Conservation (phyloP, 2,888 invertebrate species). For the Plebejus argus region DNA sequence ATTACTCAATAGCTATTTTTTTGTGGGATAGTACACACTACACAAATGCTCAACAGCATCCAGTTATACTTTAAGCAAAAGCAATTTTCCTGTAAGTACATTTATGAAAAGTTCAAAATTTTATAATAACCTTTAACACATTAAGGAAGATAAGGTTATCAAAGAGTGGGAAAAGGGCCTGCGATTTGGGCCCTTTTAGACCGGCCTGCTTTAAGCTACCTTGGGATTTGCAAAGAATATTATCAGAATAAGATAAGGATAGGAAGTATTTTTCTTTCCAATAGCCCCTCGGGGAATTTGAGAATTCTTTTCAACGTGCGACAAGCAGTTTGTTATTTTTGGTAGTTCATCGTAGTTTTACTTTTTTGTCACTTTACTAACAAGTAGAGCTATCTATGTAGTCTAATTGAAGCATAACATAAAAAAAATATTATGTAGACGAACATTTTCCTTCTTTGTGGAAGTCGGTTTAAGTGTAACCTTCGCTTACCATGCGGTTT, state of each 20-base stretch:
- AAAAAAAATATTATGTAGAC: no score
- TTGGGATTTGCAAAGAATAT: slow-evolving; percentile 14
- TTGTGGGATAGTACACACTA: no score
- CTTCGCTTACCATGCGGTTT: no score
- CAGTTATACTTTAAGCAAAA: no score
- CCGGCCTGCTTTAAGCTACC: neutral
- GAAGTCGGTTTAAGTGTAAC: neutral
- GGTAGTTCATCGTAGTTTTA: no score
- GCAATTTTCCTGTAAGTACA: neutral
- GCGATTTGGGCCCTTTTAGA: neutral
- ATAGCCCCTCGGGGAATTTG: slow-evolving; percentile 5
- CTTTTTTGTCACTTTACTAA: no score
- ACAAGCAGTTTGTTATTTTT: neutral
- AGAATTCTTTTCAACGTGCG: neutral
- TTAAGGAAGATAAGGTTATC: slow-evolving; percentile 1
- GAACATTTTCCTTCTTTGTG: no score
- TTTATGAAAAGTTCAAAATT: neutral
- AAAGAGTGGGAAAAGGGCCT: neutral
- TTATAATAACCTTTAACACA: neutral
- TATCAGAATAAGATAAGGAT: slow-evolving; percentile 1
- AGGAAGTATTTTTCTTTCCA: neutral
- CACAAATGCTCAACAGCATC: no score
- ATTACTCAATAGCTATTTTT: no score
- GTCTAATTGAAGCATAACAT: no score
- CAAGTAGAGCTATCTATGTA: no score